These are phyloP conservation scores for Thelaira solivaga DNA, from an alignment of 2,888 invertebrate genomes.

Conservation along the genomic window DNA sequence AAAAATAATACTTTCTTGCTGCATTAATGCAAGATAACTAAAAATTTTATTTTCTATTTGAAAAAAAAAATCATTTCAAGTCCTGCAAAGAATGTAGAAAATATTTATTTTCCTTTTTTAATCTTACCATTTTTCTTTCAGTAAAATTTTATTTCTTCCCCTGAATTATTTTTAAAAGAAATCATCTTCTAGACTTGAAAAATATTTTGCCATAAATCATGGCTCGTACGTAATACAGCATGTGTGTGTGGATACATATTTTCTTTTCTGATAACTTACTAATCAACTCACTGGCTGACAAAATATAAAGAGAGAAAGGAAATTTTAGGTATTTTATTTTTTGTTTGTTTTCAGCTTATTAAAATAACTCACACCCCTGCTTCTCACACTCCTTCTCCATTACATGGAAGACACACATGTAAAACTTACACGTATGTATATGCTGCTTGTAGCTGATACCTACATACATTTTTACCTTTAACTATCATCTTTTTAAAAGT, in stretches of 20 bases:
- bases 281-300: slow-evolving; percentile 40
- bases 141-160: neutral
- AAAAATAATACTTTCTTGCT: no score
- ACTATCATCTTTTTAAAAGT: slow-evolving; percentile 22
- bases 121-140: neutral
- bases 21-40: no score
- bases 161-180: neutral
- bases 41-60: no score
- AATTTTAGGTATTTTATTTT: neutral
- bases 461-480: slow-evolving; percentile 29
- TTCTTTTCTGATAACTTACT: slow-evolving; percentile 7
- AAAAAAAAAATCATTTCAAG: no score
- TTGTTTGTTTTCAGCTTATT: slow-evolving; percentile 36
- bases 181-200: neutral
- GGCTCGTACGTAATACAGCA: neutral
- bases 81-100: no score
- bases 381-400: no score
- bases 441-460: slow-evolving; percentile 11
- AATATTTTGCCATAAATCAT: slow-evolving; percentile 39
- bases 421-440: slow-evolving; percentile 37
- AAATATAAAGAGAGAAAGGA: neutral
- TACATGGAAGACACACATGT: neutral
- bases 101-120: no score
- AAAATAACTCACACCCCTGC: slow-evolving; percentile 10
- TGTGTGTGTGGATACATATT: no score